phyloP scores from a whole-genome alignment of 2,113 vertebrate genomes.

The Anarrhichthys ocellatus region DNA sequence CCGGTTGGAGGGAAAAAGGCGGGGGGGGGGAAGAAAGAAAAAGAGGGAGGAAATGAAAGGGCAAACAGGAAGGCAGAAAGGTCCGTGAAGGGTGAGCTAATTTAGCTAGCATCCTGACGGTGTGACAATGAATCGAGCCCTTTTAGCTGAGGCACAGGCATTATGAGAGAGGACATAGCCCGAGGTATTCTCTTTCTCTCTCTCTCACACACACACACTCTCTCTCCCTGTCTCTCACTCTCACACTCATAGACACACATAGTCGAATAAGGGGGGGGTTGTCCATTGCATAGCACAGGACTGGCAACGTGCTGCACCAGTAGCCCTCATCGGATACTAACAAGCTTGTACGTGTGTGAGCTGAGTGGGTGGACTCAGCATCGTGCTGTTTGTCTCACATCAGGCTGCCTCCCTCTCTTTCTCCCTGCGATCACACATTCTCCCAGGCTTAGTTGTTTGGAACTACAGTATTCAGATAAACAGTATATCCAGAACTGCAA shows the following conservation, averaged over 20 bases:
- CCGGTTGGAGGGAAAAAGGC: slow-evolving; percentile 2
- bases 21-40: neutral
- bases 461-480: neutral
- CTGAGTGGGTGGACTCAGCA: neutral
- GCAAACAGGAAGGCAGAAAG: slow-evolving; percentile 19
- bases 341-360: slow-evolving; percentile 2
- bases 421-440: neutral
- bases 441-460: neutral
- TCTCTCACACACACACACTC: neutral
- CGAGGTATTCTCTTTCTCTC: slow-evolving; percentile 50
- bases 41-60: neutral
- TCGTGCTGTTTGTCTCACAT: neutral
- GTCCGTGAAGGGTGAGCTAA: slow-evolving; percentile 5
- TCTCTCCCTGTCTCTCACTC: neutral
- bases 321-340: neutral
- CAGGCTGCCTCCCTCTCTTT: neutral
- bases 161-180: slow-evolving; percentile 54
- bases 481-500: neutral
- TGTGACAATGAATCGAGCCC: slow-evolving; percentile 39
- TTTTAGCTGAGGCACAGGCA: slow-evolving; percentile 49
- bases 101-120: slow-evolving; percentile 23
- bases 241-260: slow-evolving; percentile 34
- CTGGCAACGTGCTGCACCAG: slow-evolving; percentile 32
- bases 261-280: neutral
- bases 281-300: slow-evolving; percentile 36